Evolutionary conservation across 2,888 invertebrate species (phyloP), one percentile per base, ranked within the genome.

Genomic region (Elmis aenea): DNA sequence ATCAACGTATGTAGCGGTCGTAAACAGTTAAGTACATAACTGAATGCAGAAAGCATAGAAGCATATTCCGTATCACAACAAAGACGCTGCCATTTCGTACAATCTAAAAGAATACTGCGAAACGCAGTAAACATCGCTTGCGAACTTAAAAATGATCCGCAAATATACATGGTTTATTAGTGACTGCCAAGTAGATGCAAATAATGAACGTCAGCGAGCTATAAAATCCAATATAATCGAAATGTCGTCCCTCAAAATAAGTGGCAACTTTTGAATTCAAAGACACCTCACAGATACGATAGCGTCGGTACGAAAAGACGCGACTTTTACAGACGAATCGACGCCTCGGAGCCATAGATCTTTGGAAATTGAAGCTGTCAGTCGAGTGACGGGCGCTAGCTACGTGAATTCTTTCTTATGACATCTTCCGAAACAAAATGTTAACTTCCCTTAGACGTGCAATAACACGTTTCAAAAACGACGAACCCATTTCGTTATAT

Each of bases 291-390:
- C 24, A 36, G 26, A 36, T 36, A 25, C 29, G 29, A 30, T 30
- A 29, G 31, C 31, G 18, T 31, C 21, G 30, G 37, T 26, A 16
- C 23, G 31, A 26, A 31, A 26, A 26, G 36, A 26, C 37, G 20
- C 25, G 33, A 33, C 33, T 33, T 33, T 25, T 33, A 33, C 25
- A 33, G 33, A 26, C 26, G 42, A 42, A 41, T 37, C 36, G 41
- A 41, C 41, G 41, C 26, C 44, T 31, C 12, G 28, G 33, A 40
- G 38, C 41, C 27, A 45, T 49, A 45, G 46, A 49, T 46, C 45
- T 49, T 45, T 35, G 28, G 38, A 50, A 50, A 50, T 50, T 47
- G 49, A 45, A 47, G 43, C 35, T 42, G 49, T 47, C 49, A 47
- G 38, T 23, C 33, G 31, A 33, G 28, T 37, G 42, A 43, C 37